phyloP scores from a whole-genome alignment of 64 coral and sea anemone species.

The Actinia tenebrosa region DNA sequence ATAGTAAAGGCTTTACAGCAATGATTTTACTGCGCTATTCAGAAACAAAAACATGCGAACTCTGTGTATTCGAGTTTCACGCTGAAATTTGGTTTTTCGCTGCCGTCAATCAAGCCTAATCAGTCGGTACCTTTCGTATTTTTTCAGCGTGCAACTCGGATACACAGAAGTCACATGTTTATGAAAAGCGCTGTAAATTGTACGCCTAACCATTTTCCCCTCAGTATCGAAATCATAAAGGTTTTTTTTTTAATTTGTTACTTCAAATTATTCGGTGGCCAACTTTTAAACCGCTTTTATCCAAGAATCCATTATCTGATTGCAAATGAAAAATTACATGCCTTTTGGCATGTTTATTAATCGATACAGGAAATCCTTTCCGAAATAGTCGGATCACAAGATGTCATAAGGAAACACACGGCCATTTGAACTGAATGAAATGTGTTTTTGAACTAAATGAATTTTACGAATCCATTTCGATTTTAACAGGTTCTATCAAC shows the following conservation, averaged over 20 bases:
- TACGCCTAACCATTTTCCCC: not conserved
- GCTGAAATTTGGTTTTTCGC: no score
- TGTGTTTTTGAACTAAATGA: not conserved
- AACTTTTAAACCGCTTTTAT: not conserved
- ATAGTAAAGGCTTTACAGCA: no score
- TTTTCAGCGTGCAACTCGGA: no score
- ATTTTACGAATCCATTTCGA: not conserved
- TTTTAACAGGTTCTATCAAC: no score
- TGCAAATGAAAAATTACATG: not conserved
- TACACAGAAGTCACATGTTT: no score
- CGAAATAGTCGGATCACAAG: not conserved
- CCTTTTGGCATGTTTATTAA: slow-evolving; percentile 7
- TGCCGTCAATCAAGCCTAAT: no score
- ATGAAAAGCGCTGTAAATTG: no score
- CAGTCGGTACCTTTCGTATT: no score
- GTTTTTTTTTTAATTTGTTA: not conserved
- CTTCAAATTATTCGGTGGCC: not conserved
- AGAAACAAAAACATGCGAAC: no score
- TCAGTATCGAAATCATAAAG: not conserved
- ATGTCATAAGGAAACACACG: not conserved
- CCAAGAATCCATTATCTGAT: not conserved
- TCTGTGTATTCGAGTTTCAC: no score
- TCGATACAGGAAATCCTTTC: not conserved
- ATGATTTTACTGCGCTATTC: no score
- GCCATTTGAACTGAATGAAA: not conserved